These are phyloP conservation scores for Garrulus glandarius DNA, from an alignment of 2,797 vertebrate species.

Conservation along the genomic window DNA sequence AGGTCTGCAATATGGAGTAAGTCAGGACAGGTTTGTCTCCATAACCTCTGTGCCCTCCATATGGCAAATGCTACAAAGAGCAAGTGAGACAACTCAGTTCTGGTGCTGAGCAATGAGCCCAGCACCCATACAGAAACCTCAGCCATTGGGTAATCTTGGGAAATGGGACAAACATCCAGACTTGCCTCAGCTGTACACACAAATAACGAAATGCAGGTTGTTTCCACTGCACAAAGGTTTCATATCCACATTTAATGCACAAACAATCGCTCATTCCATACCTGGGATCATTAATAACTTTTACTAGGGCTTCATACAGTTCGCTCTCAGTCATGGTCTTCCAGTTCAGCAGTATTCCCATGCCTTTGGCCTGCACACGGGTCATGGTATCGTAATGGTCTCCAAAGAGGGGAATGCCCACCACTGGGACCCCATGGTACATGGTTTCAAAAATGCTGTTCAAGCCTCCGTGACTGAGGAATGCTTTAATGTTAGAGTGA, in stretches of 20 bases:
- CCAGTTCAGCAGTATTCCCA: conserved; percentile 96
- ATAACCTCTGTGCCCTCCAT: neutral
- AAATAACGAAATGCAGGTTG: accelerated
- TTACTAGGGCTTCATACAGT: conserved; percentile 84
- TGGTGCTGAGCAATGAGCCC: neutral
- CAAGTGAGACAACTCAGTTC: neutral
- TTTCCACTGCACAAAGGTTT: neutral
- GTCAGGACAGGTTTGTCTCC: neutral
- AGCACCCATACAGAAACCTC: neutral
- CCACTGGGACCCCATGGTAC: conserved; percentile 97
- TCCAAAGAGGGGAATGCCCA: conserved; percentile 95
- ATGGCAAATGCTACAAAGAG: neutral
- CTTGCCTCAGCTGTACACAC: neutral
- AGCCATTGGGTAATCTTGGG: neutral
- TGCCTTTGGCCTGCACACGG: conserved; percentile 94
- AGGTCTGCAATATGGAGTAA: neutral
- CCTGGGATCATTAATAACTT: conserved; percentile 89
- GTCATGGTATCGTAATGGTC: conserved; percentile 99
- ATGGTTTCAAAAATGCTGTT: conserved; percentile 99
- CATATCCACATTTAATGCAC: accelerated
- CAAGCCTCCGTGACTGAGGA: conserved; percentile 94
- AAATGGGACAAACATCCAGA: neutral
- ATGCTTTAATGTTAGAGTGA: conserved; percentile 88
- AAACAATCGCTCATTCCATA: neutral
- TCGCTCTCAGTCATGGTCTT: conserved; percentile 88